phyloP scores from a whole-genome alignment of 1,140 invertebrate genomes.

The Coenobita brevimanus region DNA sequence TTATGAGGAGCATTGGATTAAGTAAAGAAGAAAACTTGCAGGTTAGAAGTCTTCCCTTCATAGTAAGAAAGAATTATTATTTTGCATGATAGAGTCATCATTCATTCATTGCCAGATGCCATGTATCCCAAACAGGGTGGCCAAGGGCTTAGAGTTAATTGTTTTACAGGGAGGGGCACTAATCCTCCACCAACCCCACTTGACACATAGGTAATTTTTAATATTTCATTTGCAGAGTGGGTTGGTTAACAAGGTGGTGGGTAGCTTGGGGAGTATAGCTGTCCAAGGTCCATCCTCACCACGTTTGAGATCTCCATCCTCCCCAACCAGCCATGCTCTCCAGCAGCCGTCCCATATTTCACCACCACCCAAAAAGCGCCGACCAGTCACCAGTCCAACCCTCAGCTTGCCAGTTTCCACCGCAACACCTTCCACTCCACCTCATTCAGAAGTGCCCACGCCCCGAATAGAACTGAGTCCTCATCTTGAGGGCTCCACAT shows the following conservation, averaged over 20 bases:
- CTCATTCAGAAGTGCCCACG: constrained; percentile 53
- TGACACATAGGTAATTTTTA: too few species aligned
- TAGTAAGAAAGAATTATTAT: too few species aligned
- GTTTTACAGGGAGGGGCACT: too few species aligned
- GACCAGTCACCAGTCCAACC: constrained; percentile 59
- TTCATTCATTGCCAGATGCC: too few species aligned
- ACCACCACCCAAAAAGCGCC: constrained; percentile 68
- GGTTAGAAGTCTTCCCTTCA: too few species aligned
- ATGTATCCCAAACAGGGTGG: too few species aligned
- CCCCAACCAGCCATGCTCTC: constrained; percentile 50
- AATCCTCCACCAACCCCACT: too few species aligned
- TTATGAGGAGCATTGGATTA: too few species aligned
- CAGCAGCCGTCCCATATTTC: constrained; percentile 68
- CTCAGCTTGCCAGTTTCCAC: constrained; percentile 59
- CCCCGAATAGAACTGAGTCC: constrained; percentile 51
- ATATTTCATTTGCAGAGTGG: constrained; percentile 42
- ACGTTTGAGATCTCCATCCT: constrained; percentile 50
- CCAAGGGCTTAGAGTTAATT: too few species aligned
- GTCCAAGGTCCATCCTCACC: constrained; percentile 62
- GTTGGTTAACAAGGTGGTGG: constrained; percentile 59
- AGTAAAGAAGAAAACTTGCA: too few species aligned
- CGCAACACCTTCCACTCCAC: constrained; percentile 63
- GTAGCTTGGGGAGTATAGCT: constrained; percentile 50
- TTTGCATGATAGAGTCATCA: too few species aligned
- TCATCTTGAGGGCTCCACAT: constrained; percentile 64